Evolutionary conservation across 2,113 vertebrate species (phyloP), one percentile per base, ranked within the genome.

Genomic region (Crotalus horridus): DNA sequence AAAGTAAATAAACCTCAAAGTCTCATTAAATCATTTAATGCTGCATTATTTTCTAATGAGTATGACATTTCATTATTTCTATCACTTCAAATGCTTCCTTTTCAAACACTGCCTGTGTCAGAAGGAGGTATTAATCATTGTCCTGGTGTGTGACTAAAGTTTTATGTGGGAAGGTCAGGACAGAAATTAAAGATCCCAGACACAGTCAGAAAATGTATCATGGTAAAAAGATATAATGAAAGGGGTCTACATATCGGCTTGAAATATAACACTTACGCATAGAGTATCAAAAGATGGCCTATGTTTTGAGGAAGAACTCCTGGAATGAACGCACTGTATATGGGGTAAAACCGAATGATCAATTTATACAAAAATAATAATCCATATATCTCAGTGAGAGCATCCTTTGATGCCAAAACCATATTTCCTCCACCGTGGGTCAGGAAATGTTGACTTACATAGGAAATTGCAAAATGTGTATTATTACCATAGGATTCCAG

Each of bases 1-100:
- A 96, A 96, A 95, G 94, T 93, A 97, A 97, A 97, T 97, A 97
- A 96, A 96, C 94, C 96, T 96, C 91, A 87, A 87, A 96, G 94
- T 93, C 93, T 95, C 94, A 96, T 97, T 96, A 97, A 97, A 97
- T 97, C 96, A 97, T 96, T 96, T 97, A 97, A 97, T 97, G 96
- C 95, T 95, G 97, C 95, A 94, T 97, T 96, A 93, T 96, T 97
- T 95, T 94, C 87, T 97, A 97, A 96, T 96, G 94, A 93, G 95
- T 93, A 59, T 97, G 97, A 97, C 97, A 98, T 98, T 97, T 97
- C 91, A 91, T 97, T 97, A 95, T 96, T 97, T 95, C 94, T 96
- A 91, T 96, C 96, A 87, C 26, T 96, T 96, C 93, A 94, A 94
- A 95, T 87, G 88, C 94, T 94, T 96, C 94, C 59, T 85, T 96